Evolutionary conservation across 2,888 invertebrate species (phyloP), one percentile per base, ranked within the genome.

Genomic region (Spodoptera exigua): DNA sequence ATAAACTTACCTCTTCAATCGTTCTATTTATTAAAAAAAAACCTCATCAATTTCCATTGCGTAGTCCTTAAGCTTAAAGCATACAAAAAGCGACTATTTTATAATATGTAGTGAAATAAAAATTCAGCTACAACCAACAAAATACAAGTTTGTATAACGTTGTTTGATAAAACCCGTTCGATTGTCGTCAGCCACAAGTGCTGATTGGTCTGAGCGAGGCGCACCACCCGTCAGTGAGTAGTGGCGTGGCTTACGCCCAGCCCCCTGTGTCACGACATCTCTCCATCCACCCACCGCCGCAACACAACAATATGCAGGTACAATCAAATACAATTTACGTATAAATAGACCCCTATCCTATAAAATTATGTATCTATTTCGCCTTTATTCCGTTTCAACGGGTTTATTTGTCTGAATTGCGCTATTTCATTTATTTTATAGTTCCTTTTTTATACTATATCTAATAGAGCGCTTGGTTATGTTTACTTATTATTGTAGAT

Each of bases 171-270:
- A 10, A 5, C 11, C 4, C 16, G 34, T 4, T n/a, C 7, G 11
- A 3, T 51, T 67, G 12, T 61, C 40, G n/a, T 9, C 81, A 82
- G 71, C 89, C 89, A 2, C 92, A 92, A 74, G 93, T 92, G 14
- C 74, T 93, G 62, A 91, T 94, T 52, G 92, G 93, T 0, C 74
- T 94, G 62, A 91, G 91, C 78, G 94, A 93, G 47, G 85, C 89
- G 0, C 92, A 92, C 68, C 93, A 93, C 68, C 91, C 93, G 13
- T 84, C 90, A 0, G 93, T 91, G 21, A 90, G 90, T 76, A 89
- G 87, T 57, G 90, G 89, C 45, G 89, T 86, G 32, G 87, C 83
- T 62, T 92, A 92, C 81, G 86, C 91, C 44, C 89, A 88, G 77
- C 88, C 87, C 44, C 87, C 89, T 1, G 88, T 87, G 45, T 85